These are phyloP conservation scores for Thecocarcelia acutangulata DNA, from an alignment of 2,888 invertebrate species.

Conservation along the genomic window DNA sequence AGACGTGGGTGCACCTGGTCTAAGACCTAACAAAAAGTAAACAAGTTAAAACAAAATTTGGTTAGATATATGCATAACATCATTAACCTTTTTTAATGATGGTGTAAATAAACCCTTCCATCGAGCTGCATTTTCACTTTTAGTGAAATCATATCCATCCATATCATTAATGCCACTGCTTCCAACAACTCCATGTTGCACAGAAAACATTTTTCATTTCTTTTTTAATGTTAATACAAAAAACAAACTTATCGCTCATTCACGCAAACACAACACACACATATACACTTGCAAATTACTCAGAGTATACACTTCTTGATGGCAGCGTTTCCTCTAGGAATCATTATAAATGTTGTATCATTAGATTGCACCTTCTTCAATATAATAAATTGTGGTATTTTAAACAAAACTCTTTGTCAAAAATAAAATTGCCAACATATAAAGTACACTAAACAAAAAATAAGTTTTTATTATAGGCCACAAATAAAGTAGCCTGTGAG, in stretches of 20 bases:
- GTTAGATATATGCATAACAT: not conserved
- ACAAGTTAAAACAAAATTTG: no score
- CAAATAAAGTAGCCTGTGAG: constrained; percentile 21
- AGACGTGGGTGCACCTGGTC: constrained; percentile 94
- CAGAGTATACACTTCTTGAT: constrained; percentile 25
- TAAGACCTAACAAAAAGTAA: constrained; percentile 85
- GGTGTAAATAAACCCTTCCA: constrained; percentile 95
- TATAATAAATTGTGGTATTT: not conserved
- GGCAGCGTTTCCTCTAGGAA: constrained; percentile 5
- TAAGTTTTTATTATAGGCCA: constrained; percentile 26
- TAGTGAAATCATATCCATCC: constrained; percentile 88
- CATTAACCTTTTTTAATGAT: constrained; percentile 90
- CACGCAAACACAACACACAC: constrained; percentile 14
- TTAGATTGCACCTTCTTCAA: not conserved
- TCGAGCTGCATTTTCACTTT: constrained; percentile 93
- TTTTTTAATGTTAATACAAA: constrained; percentile 10
- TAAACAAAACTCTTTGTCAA: not conserved
- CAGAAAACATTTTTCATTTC: constrained; percentile 84
- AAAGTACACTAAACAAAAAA: constrained; percentile 1
- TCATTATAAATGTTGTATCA: constrained; percentile 39
- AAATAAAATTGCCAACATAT: constrained; percentile 2
- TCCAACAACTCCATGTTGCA: constrained; percentile 65
- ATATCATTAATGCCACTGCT: constrained; percentile 62
- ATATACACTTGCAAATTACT: constrained; percentile 21
- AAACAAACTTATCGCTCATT: constrained; percentile 4